A percentile compares a stretch with the other conserved stretches of the same genome.
Conservation (phyloP, 2,113 vertebrate species). For the Galeopterus variegatus region DNA sequence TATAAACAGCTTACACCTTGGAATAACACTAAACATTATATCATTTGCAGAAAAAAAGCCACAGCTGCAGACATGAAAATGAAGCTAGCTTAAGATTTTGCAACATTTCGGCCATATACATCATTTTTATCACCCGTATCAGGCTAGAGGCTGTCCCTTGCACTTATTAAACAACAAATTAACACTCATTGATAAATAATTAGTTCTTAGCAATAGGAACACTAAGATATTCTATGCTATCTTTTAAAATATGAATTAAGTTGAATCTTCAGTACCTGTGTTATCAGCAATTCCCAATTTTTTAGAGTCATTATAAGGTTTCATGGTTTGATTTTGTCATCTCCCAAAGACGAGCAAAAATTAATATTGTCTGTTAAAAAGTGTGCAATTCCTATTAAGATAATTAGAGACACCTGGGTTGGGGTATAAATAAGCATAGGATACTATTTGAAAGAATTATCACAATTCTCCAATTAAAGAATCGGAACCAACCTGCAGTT, state of each 20-base stretch:
- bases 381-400: neutral
- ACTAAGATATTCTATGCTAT: neutral
- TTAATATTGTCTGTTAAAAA: neutral
- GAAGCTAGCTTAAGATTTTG: neutral
- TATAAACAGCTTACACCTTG: slow-evolving; percentile 14
- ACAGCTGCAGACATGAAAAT: neutral
- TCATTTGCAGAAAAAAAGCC: slow-evolving; percentile 9
- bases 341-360: neutral
- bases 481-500: neutral
- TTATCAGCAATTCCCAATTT: neutral
- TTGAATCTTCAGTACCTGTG: neutral
- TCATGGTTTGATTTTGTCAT: slow-evolving; percentile 1
- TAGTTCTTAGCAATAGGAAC: neutral
- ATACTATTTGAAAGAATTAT: neutral
- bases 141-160: neutral
- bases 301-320: neutral
- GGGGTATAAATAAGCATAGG: neutral
- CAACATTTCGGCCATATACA: neutral
- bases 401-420: neutral
- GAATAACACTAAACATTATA: neutral
- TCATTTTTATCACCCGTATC: neutral
- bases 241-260: neutral
- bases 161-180: slow-evolving; percentile 13
- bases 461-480: neutral
- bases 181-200: neutral